Evolutionary conservation across 2,888 invertebrate genomes (phyloP), one percentile per base, ranked within the genome.

Genomic region (Glaucopsyche alexis): DNA sequence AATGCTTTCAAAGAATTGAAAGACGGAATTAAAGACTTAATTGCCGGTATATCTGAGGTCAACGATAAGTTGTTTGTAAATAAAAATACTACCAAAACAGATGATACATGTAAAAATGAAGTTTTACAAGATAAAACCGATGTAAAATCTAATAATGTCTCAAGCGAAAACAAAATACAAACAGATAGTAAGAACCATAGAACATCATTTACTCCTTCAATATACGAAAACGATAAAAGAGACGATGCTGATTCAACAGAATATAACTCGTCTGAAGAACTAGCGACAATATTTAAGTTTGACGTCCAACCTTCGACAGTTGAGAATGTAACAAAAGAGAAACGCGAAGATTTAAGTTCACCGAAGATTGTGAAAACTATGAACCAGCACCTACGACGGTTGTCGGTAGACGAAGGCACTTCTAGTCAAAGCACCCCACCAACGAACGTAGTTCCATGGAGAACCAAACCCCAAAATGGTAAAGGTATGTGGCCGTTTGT

Each of bases 261-360:
- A 83, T 95, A 95, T 81, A 95, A 95, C 83, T 95, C 95, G 13
- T 94, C 94, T 71, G 95, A 95, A 81, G 95, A 95, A 82, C 86
- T 95, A 78, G 94, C 95, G 42, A 94, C 94, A 79, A 95, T 95
- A 80, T 95, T 95, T 82, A 94, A 94, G 79, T 79, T 89, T 74
- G 87, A 88, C 77, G 78, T 79, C 19, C 87, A 84, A 79, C 76
- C 79, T 72, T 79, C 77, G 50, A 74, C 75, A 73, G 74, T 75
- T 52, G 77, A 79, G 13, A 80, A 79, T 11, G 84, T 85, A 71
- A 83, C 84, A 73, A 80, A 81, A 69, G 81, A 84, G 66, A 80
- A 85, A 75, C 85, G 88, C 40, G 80, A 85, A 73, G 93, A 93
- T 76, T 84, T 93, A 75, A 91, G 86, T 81, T 93, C 93, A 47